A percentile compares a stretch with the other conserved stretches of the same genome.
Conservation (phyloP, 2,888 invertebrate species). For the Zelleria hepariella region DNA sequence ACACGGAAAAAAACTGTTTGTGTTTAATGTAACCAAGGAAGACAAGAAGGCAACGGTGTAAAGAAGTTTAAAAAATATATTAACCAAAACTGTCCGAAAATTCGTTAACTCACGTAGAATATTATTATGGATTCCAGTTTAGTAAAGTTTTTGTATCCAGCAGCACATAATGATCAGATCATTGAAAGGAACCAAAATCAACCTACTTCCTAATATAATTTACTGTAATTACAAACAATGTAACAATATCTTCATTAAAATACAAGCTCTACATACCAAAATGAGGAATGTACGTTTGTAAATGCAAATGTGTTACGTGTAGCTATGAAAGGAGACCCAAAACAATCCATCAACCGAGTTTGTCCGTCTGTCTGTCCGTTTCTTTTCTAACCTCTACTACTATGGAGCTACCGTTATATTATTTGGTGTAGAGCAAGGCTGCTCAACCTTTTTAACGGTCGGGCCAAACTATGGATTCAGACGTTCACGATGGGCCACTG, state of each 20-base stretch:
- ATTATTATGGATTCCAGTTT: background rate
- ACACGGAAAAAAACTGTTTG: background rate
- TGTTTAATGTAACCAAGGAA: no score
- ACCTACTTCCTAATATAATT: background rate
- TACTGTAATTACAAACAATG: background rate
- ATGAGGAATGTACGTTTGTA: conserved; percentile 5
- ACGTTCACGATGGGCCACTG: no score
- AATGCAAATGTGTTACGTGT: conserved; percentile 14
- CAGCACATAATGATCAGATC: no score
- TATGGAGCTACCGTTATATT: conserved; percentile 17
- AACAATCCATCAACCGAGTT: conserved; percentile 28
- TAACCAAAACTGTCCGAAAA: no score
- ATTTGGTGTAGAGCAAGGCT: background rate
- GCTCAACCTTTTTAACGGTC: no score
- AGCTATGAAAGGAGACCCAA: conserved; percentile 20
- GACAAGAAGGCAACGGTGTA: no score
- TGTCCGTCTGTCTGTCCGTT: conserved; percentile 22
- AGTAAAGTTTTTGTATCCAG: background rate
- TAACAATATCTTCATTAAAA: background rate
- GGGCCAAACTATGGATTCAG: no score
- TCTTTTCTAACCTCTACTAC: conserved; percentile 3
- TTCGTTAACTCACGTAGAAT: no score
- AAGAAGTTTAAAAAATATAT: no score
- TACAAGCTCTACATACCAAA: background rate
- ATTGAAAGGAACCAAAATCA: no score